Conservation (phyloP, 1,140 invertebrate species). For the Manduca sexta region DNA sequence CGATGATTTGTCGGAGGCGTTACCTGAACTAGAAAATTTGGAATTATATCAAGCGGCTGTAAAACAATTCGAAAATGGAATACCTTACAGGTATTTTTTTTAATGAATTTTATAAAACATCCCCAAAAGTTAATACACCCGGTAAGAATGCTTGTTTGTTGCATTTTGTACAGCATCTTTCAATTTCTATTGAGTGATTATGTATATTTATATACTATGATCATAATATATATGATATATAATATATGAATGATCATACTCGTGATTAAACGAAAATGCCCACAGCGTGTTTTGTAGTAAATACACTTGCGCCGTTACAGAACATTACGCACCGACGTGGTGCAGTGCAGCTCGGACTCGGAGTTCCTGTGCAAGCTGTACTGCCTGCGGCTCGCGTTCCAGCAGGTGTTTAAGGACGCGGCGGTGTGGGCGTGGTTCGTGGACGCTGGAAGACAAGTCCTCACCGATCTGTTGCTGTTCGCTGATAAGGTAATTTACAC, state of each 20-base stretch:
- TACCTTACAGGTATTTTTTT: constrained; percentile 80
- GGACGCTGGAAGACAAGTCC: constrained; percentile 89
- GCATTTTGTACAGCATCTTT: too few relatives aligned
- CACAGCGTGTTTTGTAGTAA: neutral
- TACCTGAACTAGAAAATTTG: constrained; percentile 84
- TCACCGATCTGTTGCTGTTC: constrained; percentile 90
- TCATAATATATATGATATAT: too few relatives aligned
- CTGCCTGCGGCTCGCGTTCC: constrained; percentile 90
- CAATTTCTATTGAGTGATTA: too few relatives aligned
- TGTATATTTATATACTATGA: too few relatives aligned
- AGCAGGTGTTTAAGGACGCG: constrained; percentile 83
- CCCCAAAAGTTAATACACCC: too few relatives aligned
- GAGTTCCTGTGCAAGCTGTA: constrained; percentile 97
- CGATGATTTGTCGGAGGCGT: constrained; percentile 85
- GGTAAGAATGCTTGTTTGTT: too few relatives aligned
- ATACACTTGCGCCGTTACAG: too few relatives aligned
- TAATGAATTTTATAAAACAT: neutral
- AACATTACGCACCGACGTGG: constrained; percentile 87
- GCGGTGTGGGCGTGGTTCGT: constrained; percentile 87
- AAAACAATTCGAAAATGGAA: constrained; percentile 83
- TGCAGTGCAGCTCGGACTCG: constrained; percentile 90
- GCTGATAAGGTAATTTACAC: constrained; percentile 82
- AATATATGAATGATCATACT: too few relatives aligned
- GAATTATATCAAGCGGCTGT: constrained; percentile 87
- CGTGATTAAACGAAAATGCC: too few relatives aligned